Evolutionary conservation across 2,888 invertebrate genomes (phyloP).

Genomic region (Epicampocera succincta): DNA sequence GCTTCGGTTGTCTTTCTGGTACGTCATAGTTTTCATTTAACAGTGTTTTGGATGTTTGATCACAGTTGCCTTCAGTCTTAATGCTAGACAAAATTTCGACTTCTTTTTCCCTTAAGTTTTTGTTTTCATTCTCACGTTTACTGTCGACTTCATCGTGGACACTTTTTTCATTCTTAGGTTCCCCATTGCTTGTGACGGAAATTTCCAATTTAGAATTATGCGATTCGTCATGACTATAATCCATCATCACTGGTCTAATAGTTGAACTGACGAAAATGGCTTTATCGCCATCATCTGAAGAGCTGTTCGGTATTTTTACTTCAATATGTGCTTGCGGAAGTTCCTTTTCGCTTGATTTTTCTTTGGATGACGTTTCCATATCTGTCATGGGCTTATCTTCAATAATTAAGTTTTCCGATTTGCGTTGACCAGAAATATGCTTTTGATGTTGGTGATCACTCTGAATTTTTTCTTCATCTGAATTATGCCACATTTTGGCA

Average conservation of each 20-base stretch:
- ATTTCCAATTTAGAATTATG: conserved; percentile 64
- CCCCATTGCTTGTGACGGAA: conserved; percentile 53
- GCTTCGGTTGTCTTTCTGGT: conserved; percentile 80
- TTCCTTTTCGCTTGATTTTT: conserved; percentile 38
- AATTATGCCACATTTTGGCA: conserved; percentile 76
- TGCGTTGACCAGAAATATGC: not conserved
- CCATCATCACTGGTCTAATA: conserved; percentile 71
- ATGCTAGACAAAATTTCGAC: conserved; percentile 49
- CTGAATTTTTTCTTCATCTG: conserved; percentile 68
- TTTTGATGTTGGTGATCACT: conserved; percentile 1
- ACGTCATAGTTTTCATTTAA: conserved; percentile 60
- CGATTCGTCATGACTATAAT: conserved; percentile 19
- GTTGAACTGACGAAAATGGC: conserved; percentile 74
- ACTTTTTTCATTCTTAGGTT: conserved; percentile 30
- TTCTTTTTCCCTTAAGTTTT: conserved; percentile 5
- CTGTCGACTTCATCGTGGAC: not conserved
- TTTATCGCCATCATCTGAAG: conserved; percentile 70
- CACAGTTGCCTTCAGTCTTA: conserved; percentile 73
- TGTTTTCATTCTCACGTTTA: conserved; percentile 1
- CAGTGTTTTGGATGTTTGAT: conserved; percentile 34
- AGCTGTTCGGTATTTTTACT: conserved; percentile 74
- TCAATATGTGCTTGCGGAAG: conserved; percentile 75
- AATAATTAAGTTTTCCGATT: conserved; percentile 41
- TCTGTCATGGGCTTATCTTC: conserved; percentile 35
- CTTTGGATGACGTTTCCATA: conserved; percentile 12